Evolutionary conservation across 2,797 vertebrate genomes (phyloP), one percentile per base, ranked within the genome.

Genomic region (Gobio occitaniae): DNA sequence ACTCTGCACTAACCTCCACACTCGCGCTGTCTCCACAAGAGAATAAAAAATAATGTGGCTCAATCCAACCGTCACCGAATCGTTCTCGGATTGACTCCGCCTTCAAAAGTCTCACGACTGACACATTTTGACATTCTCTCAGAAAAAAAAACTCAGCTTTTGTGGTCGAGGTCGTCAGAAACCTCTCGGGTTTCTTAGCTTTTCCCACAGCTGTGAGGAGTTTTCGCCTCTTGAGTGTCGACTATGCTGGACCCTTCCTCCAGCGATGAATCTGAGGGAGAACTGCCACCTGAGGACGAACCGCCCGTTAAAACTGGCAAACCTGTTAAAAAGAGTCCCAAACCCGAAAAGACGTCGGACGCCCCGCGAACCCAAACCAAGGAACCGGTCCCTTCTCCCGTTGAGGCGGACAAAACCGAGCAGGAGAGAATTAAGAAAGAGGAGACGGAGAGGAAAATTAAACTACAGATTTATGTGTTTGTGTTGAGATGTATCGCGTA

Each of bases 221-320:
- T 86, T 87, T 9, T 15, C 44, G 88, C 84, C 50, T 59, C 29
- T 12, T 75, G 32, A 66, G 82, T 32, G 70, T 69, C 77, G 85
- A 85, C 76, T 80, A 99, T 99, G 98, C 93, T 99, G 93, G 97
- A 98, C 93, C 97, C 97, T 89, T 99, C 97, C 85, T 99, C 98
- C 91, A 99, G 98, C 92, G 98, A 99, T 29, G 97, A 97, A 90
- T 96, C 97, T 87, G 96, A 96, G 86, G 94, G 92, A 68, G 95
- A 97, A 90, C 92, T 94, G 75, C 92, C 93, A 88, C 94, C 95
- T 50, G 96, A 90, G 66, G 87, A 89, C 70, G 88, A 87, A 6
- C 75, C 52, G 15, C 76, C 78, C 17, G 78, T 84, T 78, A 87
- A 87, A 86, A 77, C 83, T 7, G 80, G 84, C 15, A 89, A 90